These are phyloP conservation scores for Hemicordylus capensis DNA, from an alignment of 2,113 vertebrate species.

Conservation along the genomic window DNA sequence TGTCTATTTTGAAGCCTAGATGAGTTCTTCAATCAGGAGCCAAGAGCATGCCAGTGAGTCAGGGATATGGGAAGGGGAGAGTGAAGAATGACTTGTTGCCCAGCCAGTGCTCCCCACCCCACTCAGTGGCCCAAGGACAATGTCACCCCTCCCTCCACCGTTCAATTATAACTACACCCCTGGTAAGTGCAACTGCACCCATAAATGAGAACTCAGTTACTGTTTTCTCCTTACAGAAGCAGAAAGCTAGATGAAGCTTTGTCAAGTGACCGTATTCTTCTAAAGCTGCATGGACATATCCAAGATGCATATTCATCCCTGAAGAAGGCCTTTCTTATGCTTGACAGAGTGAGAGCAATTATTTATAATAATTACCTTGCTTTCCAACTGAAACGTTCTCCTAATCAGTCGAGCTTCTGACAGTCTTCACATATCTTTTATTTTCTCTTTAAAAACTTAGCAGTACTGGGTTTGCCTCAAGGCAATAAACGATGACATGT, in stretches of 20 bases:
- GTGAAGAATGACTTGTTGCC: too few species aligned
- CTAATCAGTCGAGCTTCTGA: neutral
- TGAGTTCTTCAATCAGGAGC: too few species aligned
- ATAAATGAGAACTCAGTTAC: neutral
- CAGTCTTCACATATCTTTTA: neutral
- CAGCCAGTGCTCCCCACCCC: too few species aligned
- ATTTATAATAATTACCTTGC: constrained; percentile 13
- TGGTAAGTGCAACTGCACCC: neutral
- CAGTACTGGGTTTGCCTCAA: neutral
- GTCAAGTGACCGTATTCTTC: constrained; percentile 30
- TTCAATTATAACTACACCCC: too few species aligned
- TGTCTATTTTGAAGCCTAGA: too few species aligned
- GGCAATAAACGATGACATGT: neutral
- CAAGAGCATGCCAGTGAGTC: too few species aligned
- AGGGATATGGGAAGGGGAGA: too few species aligned
- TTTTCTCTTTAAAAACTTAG: neutral
- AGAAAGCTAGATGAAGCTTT: constrained; percentile 32
- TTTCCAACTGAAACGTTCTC: neutral
- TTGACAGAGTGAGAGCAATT: constrained; percentile 57
- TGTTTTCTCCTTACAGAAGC: constrained; percentile 11
- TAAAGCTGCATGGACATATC: constrained; percentile 56
- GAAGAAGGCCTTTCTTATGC: constrained; percentile 63
- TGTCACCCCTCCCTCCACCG: too few species aligned
- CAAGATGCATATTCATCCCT: constrained; percentile 50
- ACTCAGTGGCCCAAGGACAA: too few species aligned